Evolutionary conservation across 2,797 vertebrate species (phyloP).

Genomic region (Acropternis orthonyx): DNA sequence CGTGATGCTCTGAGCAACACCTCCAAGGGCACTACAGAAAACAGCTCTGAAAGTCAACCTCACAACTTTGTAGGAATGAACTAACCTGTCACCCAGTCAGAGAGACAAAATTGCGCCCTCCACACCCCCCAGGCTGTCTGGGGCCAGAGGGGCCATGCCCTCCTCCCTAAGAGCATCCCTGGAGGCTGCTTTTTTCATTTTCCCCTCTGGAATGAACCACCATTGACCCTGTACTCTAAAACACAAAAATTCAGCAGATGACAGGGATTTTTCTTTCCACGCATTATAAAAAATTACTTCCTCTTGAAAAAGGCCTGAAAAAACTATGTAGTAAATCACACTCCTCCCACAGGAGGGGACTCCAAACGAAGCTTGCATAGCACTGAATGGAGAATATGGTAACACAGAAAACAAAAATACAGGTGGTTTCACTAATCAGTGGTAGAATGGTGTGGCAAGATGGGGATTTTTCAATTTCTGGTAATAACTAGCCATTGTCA

Average conservation of each 20-base stretch:
- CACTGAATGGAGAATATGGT: background rate
- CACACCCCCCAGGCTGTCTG: background rate
- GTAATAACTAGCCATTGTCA: background rate
- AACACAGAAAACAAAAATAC: background rate
- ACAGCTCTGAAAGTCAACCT: background rate
- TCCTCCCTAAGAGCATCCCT: background rate
- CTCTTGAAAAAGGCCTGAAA: background rate
- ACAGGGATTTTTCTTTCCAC: background rate
- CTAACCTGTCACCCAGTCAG: background rate
- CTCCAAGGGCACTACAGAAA: rapidly evolving
- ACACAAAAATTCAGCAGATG: background rate
- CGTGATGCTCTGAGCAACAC: background rate
- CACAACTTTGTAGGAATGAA: background rate
- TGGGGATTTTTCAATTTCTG: background rate
- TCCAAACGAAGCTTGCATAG: background rate
- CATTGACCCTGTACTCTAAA: background rate
- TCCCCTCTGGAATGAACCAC: background rate
- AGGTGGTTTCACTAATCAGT: slow-evolving; percentile 1
- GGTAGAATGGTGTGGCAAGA: background rate
- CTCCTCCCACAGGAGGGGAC: background rate
- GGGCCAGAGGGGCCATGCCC: background rate
- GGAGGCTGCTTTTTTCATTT: background rate
- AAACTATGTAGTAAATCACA: background rate
- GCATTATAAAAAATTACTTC: background rate
- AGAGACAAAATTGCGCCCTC: background rate